Base-by-base conservation (phyloP, 2,888 invertebrate genomes). In the Dasypogon diadema region DNA sequence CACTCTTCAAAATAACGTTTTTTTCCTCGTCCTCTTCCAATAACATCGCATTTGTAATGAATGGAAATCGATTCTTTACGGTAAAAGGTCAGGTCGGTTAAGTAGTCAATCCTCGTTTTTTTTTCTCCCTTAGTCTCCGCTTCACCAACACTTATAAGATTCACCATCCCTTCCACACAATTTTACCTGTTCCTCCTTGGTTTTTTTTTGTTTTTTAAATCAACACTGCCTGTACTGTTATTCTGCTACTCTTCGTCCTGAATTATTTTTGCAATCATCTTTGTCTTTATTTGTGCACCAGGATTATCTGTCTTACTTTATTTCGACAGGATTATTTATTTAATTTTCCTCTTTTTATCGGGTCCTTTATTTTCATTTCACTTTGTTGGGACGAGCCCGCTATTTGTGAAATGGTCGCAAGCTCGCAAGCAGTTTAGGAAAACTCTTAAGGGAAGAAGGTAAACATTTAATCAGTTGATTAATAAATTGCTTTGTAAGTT, bases 381-480 rank as follows among this genome's bases (percentile, higher is more conserved):
- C 8, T 30, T 58, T 24, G 58, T 30, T 26, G 30, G 58, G 30
- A 5, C 30, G 55, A 55, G 30, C 58, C 30, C 30, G 30, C 30
- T 34, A 26, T 58, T n/a, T 8, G 30, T 30, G 30, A 30, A 8
- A n/a, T n/a, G n/a, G n/a, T n/a, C n/a, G n/a, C n/a, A n/a, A n/a
- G n/a, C n/a, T n/a, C n/a, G n/a, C n/a, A n/a, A 30, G 8, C 8
- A 30, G 30, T 30, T 30, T 30, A 30, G 3, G 30, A 8, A 30
- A 8, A 8, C 58, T 56, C 26, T 56, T 58, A 30, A 58, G 26
- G 14, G 3, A 12, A 56, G 8, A 30, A 58, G 58, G 58, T 58
- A 58, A 58, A 26, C 58, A 58, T 58, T 58, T 58, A 58, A 58
- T 58, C 58, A 26, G 58, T 58, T 58, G 26, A 58, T 58, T 58